Evolutionary conservation across 2,797 vertebrate species (phyloP).

Genomic region (Chaunax sp.): DNA sequence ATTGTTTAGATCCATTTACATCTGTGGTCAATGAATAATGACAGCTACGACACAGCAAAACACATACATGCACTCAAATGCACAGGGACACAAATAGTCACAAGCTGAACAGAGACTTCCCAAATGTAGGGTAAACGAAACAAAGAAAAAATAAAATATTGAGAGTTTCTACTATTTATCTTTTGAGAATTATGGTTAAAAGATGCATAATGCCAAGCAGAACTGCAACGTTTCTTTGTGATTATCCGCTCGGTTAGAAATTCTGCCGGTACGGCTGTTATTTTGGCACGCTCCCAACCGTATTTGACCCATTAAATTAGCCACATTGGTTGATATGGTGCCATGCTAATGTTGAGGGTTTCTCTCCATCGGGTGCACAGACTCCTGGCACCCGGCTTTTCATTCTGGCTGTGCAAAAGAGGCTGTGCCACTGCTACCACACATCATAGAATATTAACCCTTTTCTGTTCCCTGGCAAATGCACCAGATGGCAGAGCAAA

Average conservation of each 20-base stretch:
- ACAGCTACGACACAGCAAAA: conserved; percentile 72
- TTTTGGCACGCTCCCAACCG: conserved; percentile 81
- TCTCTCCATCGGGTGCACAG: conserved; percentile 82
- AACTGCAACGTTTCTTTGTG: conserved; percentile 64
- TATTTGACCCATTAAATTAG: conserved; percentile 86
- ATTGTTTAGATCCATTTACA: conserved; percentile 85
- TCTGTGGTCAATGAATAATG: conserved; percentile 83
- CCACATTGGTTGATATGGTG: conserved; percentile 81
- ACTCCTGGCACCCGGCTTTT: conserved; percentile 79
- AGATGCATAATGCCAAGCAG: conserved; percentile 49
- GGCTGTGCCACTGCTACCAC: conserved; percentile 83
- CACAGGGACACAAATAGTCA: conserved; percentile 29
- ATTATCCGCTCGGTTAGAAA: conserved; percentile 64
- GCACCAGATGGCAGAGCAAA: conserved; percentile 86
- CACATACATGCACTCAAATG: conserved; percentile 62
- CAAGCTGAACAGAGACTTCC: conserved; percentile 43
- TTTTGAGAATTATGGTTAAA: conserved; percentile 60
- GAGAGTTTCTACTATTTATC: conserved; percentile 29
- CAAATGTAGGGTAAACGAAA: conserved; percentile 47
- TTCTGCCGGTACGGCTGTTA: conserved; percentile 74
- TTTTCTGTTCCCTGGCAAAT: conserved; percentile 86
- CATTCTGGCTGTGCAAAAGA: conserved; percentile 77
- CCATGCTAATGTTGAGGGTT: conserved; percentile 82
- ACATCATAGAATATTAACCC: conserved; percentile 91
- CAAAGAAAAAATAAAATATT: conserved; percentile 31